A percentile compares a stretch with the other conserved stretches of the same genome.
These are phyloP conservation scores for Sesamia inferens DNA, from an alignment of 2,888 invertebrate species.

Conservation along the genomic window DNA sequence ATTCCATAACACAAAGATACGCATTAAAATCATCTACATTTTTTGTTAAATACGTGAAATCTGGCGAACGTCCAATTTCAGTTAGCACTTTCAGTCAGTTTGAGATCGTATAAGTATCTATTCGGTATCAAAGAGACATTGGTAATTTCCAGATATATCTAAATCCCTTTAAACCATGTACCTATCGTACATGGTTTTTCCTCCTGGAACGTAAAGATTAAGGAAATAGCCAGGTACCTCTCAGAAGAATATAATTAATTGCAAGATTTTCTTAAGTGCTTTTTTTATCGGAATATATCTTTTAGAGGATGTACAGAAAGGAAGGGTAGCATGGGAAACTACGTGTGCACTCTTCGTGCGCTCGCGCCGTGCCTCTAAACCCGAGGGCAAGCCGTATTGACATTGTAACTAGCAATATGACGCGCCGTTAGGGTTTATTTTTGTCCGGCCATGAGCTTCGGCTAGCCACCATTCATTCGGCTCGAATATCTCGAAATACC, in stretches of 20 bases:
- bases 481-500: constrained; percentile 66
- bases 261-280: not conserved
- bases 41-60: constrained; percentile 43
- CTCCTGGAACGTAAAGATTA: not conserved
- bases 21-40: constrained; percentile 18
- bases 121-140: constrained; percentile 3
- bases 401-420: constrained; percentile 75
- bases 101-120: constrained; percentile 14
- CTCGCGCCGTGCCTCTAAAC: constrained; percentile 29
- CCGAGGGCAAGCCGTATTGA: constrained; percentile 76
- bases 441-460: constrained; percentile 82
- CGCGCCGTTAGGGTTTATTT: constrained; percentile 81
- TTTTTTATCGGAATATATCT: not conserved
- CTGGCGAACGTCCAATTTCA: constrained; percentile 47
- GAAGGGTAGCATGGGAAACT: constrained; percentile 5
- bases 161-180: too few species aligned
- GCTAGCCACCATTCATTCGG: constrained; percentile 76
- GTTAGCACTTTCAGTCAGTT: constrained; percentile 28
- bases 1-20: constrained; percentile 45
- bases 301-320: not conserved
- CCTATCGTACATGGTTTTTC: too few species aligned
- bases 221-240: not conserved
- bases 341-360: constrained; percentile 6
- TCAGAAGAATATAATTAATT: not conserved
- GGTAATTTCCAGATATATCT: not conserved